Base-by-base conservation (phyloP, 2,888 invertebrate species). In the Cephus runcator region DNA sequence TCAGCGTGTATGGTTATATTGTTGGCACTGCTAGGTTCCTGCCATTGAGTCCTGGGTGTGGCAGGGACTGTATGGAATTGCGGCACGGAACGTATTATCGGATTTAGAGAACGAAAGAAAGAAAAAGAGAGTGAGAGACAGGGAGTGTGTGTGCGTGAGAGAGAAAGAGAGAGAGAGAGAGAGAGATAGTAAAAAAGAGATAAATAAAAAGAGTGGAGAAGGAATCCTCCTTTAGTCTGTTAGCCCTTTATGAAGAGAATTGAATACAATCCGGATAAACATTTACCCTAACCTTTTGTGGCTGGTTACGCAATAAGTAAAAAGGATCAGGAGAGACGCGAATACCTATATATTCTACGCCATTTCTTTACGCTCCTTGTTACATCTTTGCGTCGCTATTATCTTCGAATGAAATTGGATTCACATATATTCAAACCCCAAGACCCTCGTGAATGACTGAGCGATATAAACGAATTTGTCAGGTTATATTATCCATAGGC, bases 71-170 rank as follows among this genome's bases (percentile, higher is more conserved):
- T 71, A n/a, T 71, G 73, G 77, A 82, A 80, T 79, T 56, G 77
- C 73, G 77, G 75, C 78, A 74, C 77, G 78, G 75, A 76, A 79
- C 69, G 77, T 77, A 73, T 77, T 80, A 78, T 80, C 80, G 78
- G 78, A 81, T 80, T 80, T 80, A 71, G 71, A 33, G 11, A 31
- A 73, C 35, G 23, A 34, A 34, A 4, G 35, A 35, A n/a, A 34
- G 35, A n/a, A 3, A 69, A 0, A 69, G 6, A 15, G 11, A 6
- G 71, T 1, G 3, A 30, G 31, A 69, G 35, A 11, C 3, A 35
- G 11, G 3, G 35, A 71, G 31, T 31, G 31, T 31, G 31, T 31
- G 31, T 31, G 31, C 2, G 31, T 1, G 34, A 34, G n/a, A 69
- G 69, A 23, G 69, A n/a, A n/a, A n/a, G n/a, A n/a, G n/a, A n/a